Conservation (phyloP, 2,888 invertebrate genomes). For the Asteroscopus sphinx region DNA sequence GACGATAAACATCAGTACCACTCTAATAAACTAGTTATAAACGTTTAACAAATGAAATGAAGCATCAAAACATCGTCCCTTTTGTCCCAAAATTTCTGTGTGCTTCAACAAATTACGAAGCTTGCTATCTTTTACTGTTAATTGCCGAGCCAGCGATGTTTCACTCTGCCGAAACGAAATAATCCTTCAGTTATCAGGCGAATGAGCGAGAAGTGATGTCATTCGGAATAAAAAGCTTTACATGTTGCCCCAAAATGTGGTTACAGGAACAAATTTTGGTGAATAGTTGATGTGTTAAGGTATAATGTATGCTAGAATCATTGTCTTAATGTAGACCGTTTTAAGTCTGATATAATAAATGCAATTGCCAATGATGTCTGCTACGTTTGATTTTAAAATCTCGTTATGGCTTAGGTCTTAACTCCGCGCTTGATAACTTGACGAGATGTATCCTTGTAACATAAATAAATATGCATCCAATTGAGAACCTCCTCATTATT, state of each 20-base stretch:
- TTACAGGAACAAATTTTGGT: constrained; percentile 5
- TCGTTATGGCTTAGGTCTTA: no score
- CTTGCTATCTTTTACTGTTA: constrained; percentile 35
- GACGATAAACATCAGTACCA: neutral
- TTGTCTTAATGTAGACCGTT: no score
- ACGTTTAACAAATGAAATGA: constrained; percentile 15
- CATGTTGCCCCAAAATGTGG: constrained; percentile 30
- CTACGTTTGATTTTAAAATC: no score
- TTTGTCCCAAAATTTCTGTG: constrained; percentile 17
- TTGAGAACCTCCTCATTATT: no score
- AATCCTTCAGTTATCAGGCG: constrained; percentile 46
- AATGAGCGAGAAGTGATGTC: constrained; percentile 31
- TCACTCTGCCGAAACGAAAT: constrained; percentile 30
- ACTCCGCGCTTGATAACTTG: no score
- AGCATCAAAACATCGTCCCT: constrained; percentile 6
- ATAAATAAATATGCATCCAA: no score
- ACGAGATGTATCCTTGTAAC: no score
- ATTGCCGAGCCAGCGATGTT: constrained; percentile 33
- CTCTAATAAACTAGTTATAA: constrained; percentile 5
- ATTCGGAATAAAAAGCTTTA: constrained; percentile 37
- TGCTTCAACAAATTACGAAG: constrained; percentile 19
- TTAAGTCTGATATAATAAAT: no score
- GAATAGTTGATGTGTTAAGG: constrained; percentile 4
- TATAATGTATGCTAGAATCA: no score
- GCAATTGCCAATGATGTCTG: no score